These are phyloP conservation scores for Alca torda DNA, from an alignment of 2,797 vertebrate genomes.

Conservation along the genomic window DNA sequence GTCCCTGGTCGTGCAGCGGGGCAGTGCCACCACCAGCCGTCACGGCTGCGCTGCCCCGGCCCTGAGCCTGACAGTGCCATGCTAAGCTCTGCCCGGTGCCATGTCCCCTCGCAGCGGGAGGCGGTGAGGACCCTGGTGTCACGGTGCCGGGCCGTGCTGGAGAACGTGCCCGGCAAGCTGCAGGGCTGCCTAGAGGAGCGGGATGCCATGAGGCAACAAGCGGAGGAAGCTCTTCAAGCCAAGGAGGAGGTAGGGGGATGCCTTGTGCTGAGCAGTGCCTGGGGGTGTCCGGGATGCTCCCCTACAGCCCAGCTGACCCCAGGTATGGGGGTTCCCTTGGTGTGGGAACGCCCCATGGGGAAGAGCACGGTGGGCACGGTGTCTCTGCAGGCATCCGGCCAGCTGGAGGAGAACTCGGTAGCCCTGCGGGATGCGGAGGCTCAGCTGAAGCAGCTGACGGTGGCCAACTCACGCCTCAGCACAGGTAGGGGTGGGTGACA, in stretches of 20 bases:
- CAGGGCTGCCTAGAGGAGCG: conserved; percentile 74
- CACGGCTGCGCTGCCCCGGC: background rate
- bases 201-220: conserved; percentile 73
- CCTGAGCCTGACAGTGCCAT: background rate
- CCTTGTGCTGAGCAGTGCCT: too few species aligned
- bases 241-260: conserved; percentile 20
- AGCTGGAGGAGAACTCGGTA: conserved; percentile 49
- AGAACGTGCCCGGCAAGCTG: conserved; percentile 75
- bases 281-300: background rate
- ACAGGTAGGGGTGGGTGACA: conserved; percentile 5
- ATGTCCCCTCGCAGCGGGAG: conserved; percentile 65
- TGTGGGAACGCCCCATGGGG: background rate
- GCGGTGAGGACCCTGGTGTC: conserved; percentile 72
- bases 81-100: background rate
- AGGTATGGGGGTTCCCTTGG: rapidly evolving
- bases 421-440: conserved; percentile 5
- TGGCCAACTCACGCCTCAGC: conserved; percentile 57
- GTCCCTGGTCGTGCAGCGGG: background rate
- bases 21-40: background rate
- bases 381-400: conserved; percentile 45
- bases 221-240: conserved; percentile 74
- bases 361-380: rapidly evolving
- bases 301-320: background rate
- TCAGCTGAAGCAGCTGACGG: conserved; percentile 55
- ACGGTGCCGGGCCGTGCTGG: conserved; percentile 72